Evolutionary conservation across 2,888 invertebrate species (phyloP), one percentile per base, ranked within the genome.

Genomic region (Craniophora ligustri): DNA sequence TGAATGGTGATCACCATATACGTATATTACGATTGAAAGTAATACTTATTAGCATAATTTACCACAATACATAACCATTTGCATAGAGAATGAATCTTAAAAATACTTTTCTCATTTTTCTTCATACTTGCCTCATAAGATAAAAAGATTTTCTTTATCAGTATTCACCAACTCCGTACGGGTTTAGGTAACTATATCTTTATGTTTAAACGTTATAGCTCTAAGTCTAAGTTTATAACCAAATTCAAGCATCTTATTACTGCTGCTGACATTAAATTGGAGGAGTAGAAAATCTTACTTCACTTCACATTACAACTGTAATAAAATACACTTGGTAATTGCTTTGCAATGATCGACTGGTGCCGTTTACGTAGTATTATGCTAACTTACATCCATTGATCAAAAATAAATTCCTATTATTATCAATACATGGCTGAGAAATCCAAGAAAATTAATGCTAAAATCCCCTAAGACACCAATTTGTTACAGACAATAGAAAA

Each of bases 211-310:
- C n/a, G n/a, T n/a, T n/a, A n/a, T n/a, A n/a, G n/a, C n/a, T n/a
- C n/a, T n/a, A n/a, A n/a, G n/a, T 11, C 10, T 8, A 36, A 4
- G 5, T 31, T 41, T n/a, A 8, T 8, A 18, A 10, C 10, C 8
- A 49, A 59, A 42, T 14, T n/a, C 14, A 31, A 13, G 21, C 38
- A 10, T 47, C 23, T n/a, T 13, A 18, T 56, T 8, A n/a, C n/a
- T n/a, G n/a, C n/a, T n/a, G n/a, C n/a, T n/a, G n/a, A n/a, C n/a
- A n/a, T n/a, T n/a, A n/a, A n/a, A n/a, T n/a, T n/a, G n/a, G n/a
- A n/a, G n/a, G n/a, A n/a, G n/a, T n/a, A n/a, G 32, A 57, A 65
- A 64, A 64, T 28, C 40, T 38, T 46, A 38, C 58, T 42, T 19
- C 6, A 13, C 36, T 23, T 14, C 15, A 1, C 28, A 67, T 47